Conservation (phyloP, 2,797 vertebrate species). For the Eurystomus glaucurus region DNA sequence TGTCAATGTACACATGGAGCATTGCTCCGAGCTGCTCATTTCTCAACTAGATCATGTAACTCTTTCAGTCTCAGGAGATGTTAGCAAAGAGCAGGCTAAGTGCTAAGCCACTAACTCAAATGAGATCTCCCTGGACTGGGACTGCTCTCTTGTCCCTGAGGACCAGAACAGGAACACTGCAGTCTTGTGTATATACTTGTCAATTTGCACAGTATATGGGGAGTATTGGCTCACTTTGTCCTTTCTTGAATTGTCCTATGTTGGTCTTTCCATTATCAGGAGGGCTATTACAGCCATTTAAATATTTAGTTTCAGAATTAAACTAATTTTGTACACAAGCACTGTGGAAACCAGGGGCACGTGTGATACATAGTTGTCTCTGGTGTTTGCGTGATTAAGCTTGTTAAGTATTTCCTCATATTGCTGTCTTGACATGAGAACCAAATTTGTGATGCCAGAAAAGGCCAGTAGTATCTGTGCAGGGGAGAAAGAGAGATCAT, state of each 20-base stretch:
- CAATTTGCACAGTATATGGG: background rate
- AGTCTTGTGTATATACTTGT: background rate
- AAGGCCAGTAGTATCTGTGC: background rate
- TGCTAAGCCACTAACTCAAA: background rate
- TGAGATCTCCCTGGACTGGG: background rate
- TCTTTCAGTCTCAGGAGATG: background rate
- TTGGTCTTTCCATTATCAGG: background rate
- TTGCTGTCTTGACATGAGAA: background rate
- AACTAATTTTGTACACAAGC: background rate
- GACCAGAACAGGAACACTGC: background rate
- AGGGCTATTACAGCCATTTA: background rate
- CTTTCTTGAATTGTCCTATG: background rate
- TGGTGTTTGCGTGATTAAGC: background rate
- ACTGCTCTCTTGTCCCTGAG: background rate
- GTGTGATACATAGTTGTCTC: background rate
- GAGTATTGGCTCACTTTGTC: background rate
- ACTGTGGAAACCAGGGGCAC: background rate
- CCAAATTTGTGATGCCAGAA: background rate
- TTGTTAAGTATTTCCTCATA: background rate
- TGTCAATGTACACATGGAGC: constrained; percentile 1
- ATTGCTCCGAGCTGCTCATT: background rate
- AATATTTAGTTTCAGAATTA: background rate
- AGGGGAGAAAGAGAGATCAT: background rate
- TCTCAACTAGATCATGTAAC: background rate
- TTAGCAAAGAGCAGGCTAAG: background rate